Base-by-base conservation (phyloP, 2,888 invertebrate species). In the Patella depressa region DNA sequence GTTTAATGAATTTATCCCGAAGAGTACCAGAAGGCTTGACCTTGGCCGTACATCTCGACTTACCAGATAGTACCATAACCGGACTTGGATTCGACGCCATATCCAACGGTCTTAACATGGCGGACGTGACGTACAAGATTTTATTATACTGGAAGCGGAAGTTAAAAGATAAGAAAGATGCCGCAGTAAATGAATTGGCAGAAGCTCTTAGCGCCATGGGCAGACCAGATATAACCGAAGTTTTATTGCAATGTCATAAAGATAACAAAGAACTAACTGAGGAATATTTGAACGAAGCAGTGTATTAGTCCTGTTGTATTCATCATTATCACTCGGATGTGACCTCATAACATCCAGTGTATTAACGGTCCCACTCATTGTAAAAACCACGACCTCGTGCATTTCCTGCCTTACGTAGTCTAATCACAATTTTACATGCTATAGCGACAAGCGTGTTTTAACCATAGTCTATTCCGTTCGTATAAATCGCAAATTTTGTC, bases 31-130 rank as follows among this genome's bases (percentile, higher is more conserved):
- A 91, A 73, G 90, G 90, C 5, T 82, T 91, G 65, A 91, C 90
- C 0, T 80, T 91, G 69, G 91, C 90, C 71, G 90, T 90, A 11
- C 89, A 91, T 78, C 87, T 91, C 19, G 88, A 90, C 74, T 84
- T 91, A 19, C 89, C 90, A 0, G 91, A 91, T 80, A 88, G 88
- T 78, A 87, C 90, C 12, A 90, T 91, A 65, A 91, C 91, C 0
- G 78, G 78, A 15, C 85, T 91, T 74, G 90, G 90, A 19, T 91
- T 91, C 78, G 91, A 91, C 80, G 90, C 90, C 45, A 86, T 91
- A 69, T 88, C 91, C 12, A 90, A 88, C 78, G 90, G 90, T n/a
- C 85, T 88, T 0, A 85, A 85, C 71, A 89, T 91, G 84, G 82
- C 85, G 0, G 90, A 91, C 76, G 89, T 91, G 24, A 90, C 90